Base-by-base conservation (phyloP, 2,113 vertebrate genomes). In the Fukomys damarensis region DNA sequence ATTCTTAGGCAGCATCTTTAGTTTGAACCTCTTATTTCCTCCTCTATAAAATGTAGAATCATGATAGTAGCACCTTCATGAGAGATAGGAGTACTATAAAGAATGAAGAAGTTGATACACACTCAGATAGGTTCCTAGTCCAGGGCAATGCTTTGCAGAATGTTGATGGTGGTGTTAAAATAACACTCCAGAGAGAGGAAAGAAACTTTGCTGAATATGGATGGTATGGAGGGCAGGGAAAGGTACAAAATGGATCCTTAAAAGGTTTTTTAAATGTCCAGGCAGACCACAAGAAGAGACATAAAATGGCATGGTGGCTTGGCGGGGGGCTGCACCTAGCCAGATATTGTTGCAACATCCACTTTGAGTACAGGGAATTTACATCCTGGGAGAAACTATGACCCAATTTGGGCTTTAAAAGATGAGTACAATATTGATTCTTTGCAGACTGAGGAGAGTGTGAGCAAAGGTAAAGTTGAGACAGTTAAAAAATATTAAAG, bases 311-410 rank as follows among this genome's bases (percentile, higher is more conserved):
- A 12, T 65, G 30, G 68, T 54, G 14, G 14, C 22, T n/a, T 85
- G 22, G 7, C 16, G 17, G 43, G 35, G 19, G 3, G 35, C 56
- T 90, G 9, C 43, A 70, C 22, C 56, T 85, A 5, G 4, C 28
- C 93, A 14, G 22, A 35, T 87, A 61, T 66, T 70, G 2, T 86
- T 80, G 43, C 32, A 89, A 54, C 30, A 54, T 88, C 89, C 82
- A 20, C 91, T 82, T 66, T 93, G 30, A 72, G 22, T 59, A 6
- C 8, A 94, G 32, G 17, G 14, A 38, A 92, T 94, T 96, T 96
- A 93, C 93, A 58, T 81, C 28, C 20, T 66, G 9, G 68, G 66
- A 86, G 38, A 92, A 93, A 58, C 63, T 38, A 63, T 87, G 32
- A 68, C 41, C 54, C 66, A 30, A 30, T 17, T 93, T 89, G 61